Evolutionary conservation across 2,113 vertebrate species (phyloP), one percentile per base, ranked within the genome.

Genomic region (Hemibates koningsi): DNA sequence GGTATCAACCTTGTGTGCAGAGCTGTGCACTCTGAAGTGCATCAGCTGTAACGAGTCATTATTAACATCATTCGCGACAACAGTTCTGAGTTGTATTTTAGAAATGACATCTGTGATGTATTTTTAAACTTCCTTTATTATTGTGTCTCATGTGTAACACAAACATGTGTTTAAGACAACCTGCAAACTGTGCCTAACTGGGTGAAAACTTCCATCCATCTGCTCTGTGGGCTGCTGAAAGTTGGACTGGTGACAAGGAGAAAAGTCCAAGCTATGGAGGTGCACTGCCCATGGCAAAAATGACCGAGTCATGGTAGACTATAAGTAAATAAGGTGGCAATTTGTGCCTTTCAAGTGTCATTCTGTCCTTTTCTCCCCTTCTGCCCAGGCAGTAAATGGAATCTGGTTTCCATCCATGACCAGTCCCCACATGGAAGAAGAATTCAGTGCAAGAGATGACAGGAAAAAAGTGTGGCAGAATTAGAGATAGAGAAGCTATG

Each of bases 401-500:
- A 82, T 82, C 86, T 94, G 92, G 84, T 94, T 80, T 91, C 84
- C 61, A 71, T 93, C 83, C 50, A 81, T 38, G 21, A 52, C n/a
- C 34, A 21, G 45, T 79, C 82, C 80, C 84, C 78, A 82, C 84
- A 88, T 84, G 84, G 85, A 79, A 90, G 90, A 91, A 80, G 56
- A 81, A 87, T 88, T 83, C 34, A 79, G 36, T 78, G 34, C 41
- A 73, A 73, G 73, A 50, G 81, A 52, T 85, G 88, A 84, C 84
- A 87, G 66, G 71, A 59, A 81, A 88, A 85, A 91, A 91, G 86
- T 83, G 90, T 50, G 66, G 81, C 66, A 91, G 89, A 93, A 93
- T 89, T 48, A 89, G 88, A 90, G 93, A 94, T 90, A 92, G 90
- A 82, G 86, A 85, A 19, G 86, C 76, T 81, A 80, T 84, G 90